Evolutionary conservation across 2,888 invertebrate genomes (phyloP).

Genomic region (Metallyticus violacea): DNA sequence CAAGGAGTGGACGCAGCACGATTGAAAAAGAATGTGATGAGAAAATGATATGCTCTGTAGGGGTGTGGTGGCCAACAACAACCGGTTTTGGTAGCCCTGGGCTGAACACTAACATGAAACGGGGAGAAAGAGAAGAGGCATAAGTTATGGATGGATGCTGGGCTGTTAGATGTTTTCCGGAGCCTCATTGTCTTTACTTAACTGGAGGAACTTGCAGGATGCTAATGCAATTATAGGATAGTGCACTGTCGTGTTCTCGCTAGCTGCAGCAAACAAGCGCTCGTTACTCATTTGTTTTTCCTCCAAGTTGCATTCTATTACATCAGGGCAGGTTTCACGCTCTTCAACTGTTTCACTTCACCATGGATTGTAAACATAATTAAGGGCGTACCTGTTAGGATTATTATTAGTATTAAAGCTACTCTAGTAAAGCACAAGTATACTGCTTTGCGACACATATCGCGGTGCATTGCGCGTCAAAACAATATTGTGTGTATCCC

Average conservation of each 20-base stretch:
- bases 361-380: too few species aligned
- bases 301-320: background rate
- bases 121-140: background rate
- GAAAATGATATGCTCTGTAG: background rate
- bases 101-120: background rate
- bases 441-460: too few species aligned
- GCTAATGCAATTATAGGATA: background rate
- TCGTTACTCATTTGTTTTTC: background rate
- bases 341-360: too few species aligned
- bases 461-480: too few species aligned
- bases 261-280: too few species aligned
- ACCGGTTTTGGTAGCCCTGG: background rate
- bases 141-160: background rate
- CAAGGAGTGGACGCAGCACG: background rate
- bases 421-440: too few species aligned
- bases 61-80: background rate
- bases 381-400: too few species aligned
- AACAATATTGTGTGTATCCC: too few species aligned
- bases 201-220: background rate
- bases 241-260: background rate
- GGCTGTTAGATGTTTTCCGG: too few species aligned
- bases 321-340: background rate
- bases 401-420: too few species aligned
- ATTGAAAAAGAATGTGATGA: background rate
- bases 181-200: background rate